A percentile compares a stretch with the other conserved stretches of the same genome.
Evolutionary conservation across 2,888 invertebrate species (phyloP).

Genomic region (Habroteleia sp.): DNA sequence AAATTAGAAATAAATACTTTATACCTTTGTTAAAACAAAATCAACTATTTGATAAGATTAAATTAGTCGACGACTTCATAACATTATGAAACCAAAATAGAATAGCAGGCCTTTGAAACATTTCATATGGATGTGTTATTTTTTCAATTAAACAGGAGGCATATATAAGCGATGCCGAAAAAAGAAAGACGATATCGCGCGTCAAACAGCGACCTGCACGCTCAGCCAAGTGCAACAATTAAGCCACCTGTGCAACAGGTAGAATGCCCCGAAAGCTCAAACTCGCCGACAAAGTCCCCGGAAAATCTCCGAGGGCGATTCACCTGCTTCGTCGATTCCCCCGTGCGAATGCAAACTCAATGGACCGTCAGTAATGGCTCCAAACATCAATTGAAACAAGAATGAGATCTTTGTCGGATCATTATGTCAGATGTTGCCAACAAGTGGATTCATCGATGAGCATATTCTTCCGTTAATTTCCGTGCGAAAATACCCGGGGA

Average conservation of each 20-base stretch:
- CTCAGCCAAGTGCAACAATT: constrained; percentile 62
- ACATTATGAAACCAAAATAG: too few relatives aligned
- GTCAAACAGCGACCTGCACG: constrained; percentile 40
- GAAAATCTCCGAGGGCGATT: constrained; percentile 51
- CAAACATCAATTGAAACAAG: constrained; percentile 54
- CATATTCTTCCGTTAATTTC: constrained; percentile 22
- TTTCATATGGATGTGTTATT: too few relatives aligned
- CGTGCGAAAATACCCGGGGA: constrained; percentile 34
- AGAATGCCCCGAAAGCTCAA: constrained; percentile 48
- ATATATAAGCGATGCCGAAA: not conserved
- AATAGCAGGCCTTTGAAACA: too few relatives aligned
- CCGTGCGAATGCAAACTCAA: constrained; percentile 38
- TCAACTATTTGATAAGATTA: too few relatives aligned
- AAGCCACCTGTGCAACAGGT: constrained; percentile 65
- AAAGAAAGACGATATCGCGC: constrained; percentile 32
- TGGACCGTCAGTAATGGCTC: constrained; percentile 56
- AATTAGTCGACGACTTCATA: too few relatives aligned
- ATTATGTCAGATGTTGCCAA: constrained; percentile 42
- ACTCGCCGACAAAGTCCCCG: constrained; percentile 53
- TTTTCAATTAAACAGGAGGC: too few relatives aligned
- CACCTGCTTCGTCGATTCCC: constrained; percentile 36
- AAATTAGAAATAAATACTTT: too few relatives aligned
- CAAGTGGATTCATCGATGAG: constrained; percentile 36
- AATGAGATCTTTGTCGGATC: constrained; percentile 44
- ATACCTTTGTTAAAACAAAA: too few relatives aligned